Conservation (phyloP, 2,113 vertebrate genomes). For the Cyprichromis sp. region DNA sequence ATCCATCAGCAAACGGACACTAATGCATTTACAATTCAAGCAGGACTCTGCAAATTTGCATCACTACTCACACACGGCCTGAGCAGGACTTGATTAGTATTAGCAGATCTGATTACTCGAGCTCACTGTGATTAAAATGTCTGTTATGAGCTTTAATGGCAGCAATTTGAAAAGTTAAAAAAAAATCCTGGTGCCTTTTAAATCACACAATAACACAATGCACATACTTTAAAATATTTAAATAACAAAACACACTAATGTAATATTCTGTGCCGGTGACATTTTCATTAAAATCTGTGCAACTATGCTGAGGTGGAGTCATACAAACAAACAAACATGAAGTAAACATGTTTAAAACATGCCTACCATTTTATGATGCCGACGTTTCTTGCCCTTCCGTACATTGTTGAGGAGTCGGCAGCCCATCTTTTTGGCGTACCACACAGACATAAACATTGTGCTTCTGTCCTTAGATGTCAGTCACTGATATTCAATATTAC, state of each 20-base stretch:
- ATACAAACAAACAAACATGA: background rate
- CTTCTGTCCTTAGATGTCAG: background rate
- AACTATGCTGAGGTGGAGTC: background rate
- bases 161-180: background rate
- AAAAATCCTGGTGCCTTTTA: background rate
- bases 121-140: background rate
- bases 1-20: background rate
- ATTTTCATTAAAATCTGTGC: background rate
- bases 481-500: background rate
- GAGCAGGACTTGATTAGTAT: conserved; percentile 9
- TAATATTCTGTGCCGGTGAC: background rate
- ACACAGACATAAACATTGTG: conserved; percentile 73
- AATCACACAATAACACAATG: background rate
- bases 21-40: background rate
- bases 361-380: conserved; percentile 61
- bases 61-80: background rate
- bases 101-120: background rate
- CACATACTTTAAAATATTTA: background rate
- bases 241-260: background rate
- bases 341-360: background rate
- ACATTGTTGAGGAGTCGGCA: conserved; percentile 71
- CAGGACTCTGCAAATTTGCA: background rate
- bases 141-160: background rate
- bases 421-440: conserved; percentile 76
- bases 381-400: conserved; percentile 64